Percentiles rank a stretch among this genome's conserved stretches.
Conservation (phyloP, 1,140 invertebrate genomes). For the Aphis gossypii region DNA sequence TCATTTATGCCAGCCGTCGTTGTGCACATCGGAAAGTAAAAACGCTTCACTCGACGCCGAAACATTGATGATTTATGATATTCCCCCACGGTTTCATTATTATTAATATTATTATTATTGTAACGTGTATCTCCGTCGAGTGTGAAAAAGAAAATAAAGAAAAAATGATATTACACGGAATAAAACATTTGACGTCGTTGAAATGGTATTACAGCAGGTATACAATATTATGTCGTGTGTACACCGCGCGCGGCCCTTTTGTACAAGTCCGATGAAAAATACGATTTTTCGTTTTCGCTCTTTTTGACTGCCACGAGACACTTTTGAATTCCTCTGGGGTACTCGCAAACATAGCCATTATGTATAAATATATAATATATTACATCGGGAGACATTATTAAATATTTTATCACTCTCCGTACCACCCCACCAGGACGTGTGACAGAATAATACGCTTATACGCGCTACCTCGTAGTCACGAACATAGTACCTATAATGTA, state of each 20-base stretch:
- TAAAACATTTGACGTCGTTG: constrained; percentile 4
- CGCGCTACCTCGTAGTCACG: not conserved
- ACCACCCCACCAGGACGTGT: not conserved
- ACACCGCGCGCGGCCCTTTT: not conserved
- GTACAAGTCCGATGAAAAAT: constrained; percentile 23
- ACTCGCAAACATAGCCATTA: not conserved
- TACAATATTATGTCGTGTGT: not conserved
- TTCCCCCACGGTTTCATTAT: not conserved
- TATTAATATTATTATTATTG: not conserved
- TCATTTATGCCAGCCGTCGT: not conserved
- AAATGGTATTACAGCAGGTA: not conserved
- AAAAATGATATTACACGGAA: constrained; percentile 30
- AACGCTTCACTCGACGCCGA: not conserved
- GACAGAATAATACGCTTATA: not conserved
- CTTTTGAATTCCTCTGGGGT: not conserved
- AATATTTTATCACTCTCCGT: not conserved
- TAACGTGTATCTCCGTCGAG: not conserved
- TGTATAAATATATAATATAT: constrained; percentile 11
- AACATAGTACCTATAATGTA: not conserved
- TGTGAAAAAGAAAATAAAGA: constrained; percentile 9
- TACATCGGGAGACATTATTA: not conserved
- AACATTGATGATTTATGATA: constrained; percentile 27
- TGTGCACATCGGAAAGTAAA: not conserved
- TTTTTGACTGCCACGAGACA: not conserved
- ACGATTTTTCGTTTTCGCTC: not conserved